A percentile compares a stretch with the other conserved stretches of the same genome.
Evolutionary conservation across 2,113 vertebrate species (phyloP).

Genomic region (Serinus canaria): DNA sequence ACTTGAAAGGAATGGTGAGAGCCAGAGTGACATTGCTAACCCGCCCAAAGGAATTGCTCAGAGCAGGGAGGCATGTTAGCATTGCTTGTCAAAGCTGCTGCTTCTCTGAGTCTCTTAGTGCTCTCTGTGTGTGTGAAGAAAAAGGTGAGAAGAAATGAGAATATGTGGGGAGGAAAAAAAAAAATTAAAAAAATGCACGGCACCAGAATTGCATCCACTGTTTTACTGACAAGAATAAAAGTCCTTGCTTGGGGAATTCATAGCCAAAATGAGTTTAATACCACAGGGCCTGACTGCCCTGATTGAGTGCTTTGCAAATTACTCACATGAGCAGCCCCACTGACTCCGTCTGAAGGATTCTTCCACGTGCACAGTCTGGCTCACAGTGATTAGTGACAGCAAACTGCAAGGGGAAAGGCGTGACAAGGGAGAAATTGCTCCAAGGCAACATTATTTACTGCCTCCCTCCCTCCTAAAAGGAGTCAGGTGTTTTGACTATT

Average conservation of each 20-base stretch:
- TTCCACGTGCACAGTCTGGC: not conserved
- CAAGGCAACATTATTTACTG: conserved; percentile 5
- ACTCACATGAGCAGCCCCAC: not conserved
- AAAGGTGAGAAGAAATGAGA: not conserved
- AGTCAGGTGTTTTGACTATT: not conserved
- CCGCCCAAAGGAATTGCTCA: not conserved
- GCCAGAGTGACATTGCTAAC: not conserved
- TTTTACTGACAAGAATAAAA: not conserved
- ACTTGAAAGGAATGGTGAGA: not conserved
- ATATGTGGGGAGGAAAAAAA: not conserved
- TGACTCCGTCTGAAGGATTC: not conserved
- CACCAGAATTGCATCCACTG: not conserved
- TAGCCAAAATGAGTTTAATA: not conserved
- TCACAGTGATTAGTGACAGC: not conserved
- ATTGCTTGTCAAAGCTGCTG: not conserved
- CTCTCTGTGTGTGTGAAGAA: not conserved
- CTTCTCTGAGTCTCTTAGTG: not conserved
- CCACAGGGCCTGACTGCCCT: not conserved
- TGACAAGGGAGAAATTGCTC: conserved; percentile 9
- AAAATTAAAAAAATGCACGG: no score
- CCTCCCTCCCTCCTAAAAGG: not conserved
- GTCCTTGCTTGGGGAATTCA: not conserved
- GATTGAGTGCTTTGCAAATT: not conserved
- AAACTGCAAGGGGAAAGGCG: not conserved
- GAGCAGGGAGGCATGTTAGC: not conserved